Base-by-base conservation (phyloP, 2,797 vertebrate species). In the Sebastes alutus region DNA sequence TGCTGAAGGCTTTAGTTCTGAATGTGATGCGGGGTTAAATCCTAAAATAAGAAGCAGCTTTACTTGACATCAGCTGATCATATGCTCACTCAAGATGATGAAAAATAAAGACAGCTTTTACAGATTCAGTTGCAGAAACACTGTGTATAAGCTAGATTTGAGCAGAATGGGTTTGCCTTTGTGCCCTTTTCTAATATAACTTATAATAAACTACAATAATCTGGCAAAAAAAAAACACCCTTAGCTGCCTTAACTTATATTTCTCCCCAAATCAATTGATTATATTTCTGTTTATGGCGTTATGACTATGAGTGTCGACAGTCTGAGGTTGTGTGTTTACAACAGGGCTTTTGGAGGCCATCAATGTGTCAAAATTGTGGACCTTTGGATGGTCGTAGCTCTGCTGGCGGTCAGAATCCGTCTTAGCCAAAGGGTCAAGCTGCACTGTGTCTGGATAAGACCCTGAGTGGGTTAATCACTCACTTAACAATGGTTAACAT, bases 401-500 rank as follows among this genome's bases (percentile, higher is more conserved):
- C 20, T 72, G 77, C 72, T 77, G 38, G 52, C 42, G 42, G 49
- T 67, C 69, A 66, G 46, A 83, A 81, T 80, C 75, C 11, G 6
- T 65, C 55, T 30, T 61, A 66, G 55, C 69, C 27, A n/a, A 81
- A 68, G 54, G 77, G 76, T 85, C 71, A 77, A 65, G 29, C 68
- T 69, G 33, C 54, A 22, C 61, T 64, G 32, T 38, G 42, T 72
- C 27, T 79, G 70, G 58, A 78, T 87, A 72, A 77, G 46, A 72
- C 35, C 23, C 66, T 16, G 5, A 71, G 61, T 69, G 52, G 75
- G 78, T 93, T 86, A 87, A 90, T 89, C 78, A 72, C 75, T 89
- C 23, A 85, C 63, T 38, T 60, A 73, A 77, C 72, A 71, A 73
- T 78, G 59, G 67, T 73, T 79, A 62, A 69, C 61, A 58, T 52